A percentile compares a stretch with the other conserved stretches of the same genome.
Conservation (phyloP, 2,113 vertebrate genomes). For the Clarias macrocephalus region DNA sequence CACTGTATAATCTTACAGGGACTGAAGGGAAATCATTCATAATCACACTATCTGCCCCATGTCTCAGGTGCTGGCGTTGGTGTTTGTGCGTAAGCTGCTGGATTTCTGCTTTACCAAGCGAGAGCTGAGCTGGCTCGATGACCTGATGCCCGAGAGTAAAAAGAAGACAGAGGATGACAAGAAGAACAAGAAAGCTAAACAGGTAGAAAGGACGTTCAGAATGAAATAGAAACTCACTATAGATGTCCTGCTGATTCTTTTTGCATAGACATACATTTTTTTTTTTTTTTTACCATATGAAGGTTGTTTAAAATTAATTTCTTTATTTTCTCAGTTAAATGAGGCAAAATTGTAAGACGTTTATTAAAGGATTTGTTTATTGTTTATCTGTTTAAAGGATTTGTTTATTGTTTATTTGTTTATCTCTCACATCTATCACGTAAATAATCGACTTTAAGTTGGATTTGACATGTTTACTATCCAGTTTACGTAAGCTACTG, state of each 20-base stretch:
- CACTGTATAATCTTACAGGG: neutral
- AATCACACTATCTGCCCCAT: neutral
- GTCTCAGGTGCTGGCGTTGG: slow-evolving; percentile 88
- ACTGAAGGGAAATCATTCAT: neutral
- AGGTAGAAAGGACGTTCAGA: slow-evolving; percentile 63
- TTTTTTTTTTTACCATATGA: neutral
- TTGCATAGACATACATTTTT: neutral
- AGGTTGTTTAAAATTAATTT: neutral
- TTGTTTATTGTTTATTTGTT: neutral
- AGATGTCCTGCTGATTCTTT: neutral
- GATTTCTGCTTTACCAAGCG: slow-evolving; percentile 92
- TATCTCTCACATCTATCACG: neutral
- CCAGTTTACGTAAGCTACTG: neutral
- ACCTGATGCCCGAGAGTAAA: slow-evolving; percentile 97
- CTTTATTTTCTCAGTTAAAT: neutral
- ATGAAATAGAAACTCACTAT: neutral
- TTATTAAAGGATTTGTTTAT: neutral
- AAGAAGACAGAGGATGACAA: slow-evolving; percentile 98
- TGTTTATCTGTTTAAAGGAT: neutral
- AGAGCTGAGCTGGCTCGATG: slow-evolving; percentile 97
- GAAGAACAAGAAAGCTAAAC: slow-evolving; percentile 83
- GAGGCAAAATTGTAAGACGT: neutral
- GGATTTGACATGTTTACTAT: neutral
- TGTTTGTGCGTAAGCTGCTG: slow-evolving; percentile 92
- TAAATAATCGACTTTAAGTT: neutral